Base-by-base conservation (phyloP, 2,888 invertebrate species). In the Girardia tigrina region DNA sequence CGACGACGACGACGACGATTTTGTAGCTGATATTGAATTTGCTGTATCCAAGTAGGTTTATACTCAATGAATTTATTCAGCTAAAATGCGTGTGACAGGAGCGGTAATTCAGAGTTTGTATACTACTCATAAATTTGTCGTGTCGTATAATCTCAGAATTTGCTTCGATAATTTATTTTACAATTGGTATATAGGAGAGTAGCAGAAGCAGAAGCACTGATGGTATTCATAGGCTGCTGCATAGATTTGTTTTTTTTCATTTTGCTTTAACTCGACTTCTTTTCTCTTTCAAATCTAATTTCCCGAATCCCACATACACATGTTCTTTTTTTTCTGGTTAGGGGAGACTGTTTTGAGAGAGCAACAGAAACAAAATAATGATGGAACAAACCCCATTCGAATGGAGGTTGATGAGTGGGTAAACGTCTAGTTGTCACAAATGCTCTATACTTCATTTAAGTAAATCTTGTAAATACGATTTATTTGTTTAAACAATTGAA, bases 11-110 rank as follows among this genome's bases (percentile, higher is more conserved):
- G n/a, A 56, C 56, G 56, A 56, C n/a, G n/a, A n/a, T n/a, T 56
- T 56, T 56, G 56, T 56, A 56, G 56, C 56, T 56, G 56, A 56
- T 56, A 56, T 56, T 56, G 56, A 56, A 56, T 56, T 56, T 56
- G n/a, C n/a, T 56, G 56, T 56, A 56, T 56, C 56, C 56, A 56
- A 56, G 56, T 56, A 56, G 56, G 4, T 56, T 56, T 56, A 56
- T 56, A 56, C n/a, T n/a, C n/a, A n/a, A n/a, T 56, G 23, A 56
- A 56, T 56, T 56, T 56, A 23, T 56, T 23, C 56, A 56, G n/a
- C 56, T 56, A n/a, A 56, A 56, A 56, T 56, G 56, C 56, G 56
- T 56, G 56, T 56, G 56, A 56, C 56, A 56, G 56, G 20, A 56
- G 56, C 56, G 56, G 56, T 56, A 56, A 56, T 56, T 56, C 56